Base-by-base conservation (phyloP, 2,113 vertebrate species). In the Phoenicopterus ruber region DNA sequence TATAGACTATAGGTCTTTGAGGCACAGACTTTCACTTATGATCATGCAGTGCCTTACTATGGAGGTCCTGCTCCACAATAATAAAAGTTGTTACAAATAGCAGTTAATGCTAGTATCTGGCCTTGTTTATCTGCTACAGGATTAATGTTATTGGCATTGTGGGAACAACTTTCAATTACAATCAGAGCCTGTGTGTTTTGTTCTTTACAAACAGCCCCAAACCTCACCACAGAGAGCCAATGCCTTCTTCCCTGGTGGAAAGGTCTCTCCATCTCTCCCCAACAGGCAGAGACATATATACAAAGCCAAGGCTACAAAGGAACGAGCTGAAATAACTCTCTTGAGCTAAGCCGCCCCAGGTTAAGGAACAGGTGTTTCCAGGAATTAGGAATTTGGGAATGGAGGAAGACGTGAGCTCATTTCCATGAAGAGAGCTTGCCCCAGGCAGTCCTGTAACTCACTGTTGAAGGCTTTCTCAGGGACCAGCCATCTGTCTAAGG, bases 341-440 rank as follows among this genome's bases (percentile, higher is more conserved):
- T 47, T 2, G 70, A 91, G 93, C 46, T 72, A 72, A 84, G 81
- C 49, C 91, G 90, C 61, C 89, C 10, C 81, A 95, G 89, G 91
- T 95, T 85, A 95, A 91, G 70, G 70, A 95, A 87, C 93, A 97
- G 95, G 95, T 95, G 94, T 95, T 96, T 94, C 93, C 91, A 95
- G 95, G 76, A 70, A 65, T 73, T 42, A 96, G 69, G 93, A 96
- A 93, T 91, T 59, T 72, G 79, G 89, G 89, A 95, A 88, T 62
- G 94, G 81, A 47, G 62, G 73, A 94, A 88, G 67, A 93, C 50
- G 52, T 93, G 55, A 44, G 49, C 52, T 88, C 50, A 96, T 65
- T 88, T 73, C 88, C 87, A 49, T 94, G 88, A 96, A 94, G 73
- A 83, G 13, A 88, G 6, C 25, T 96, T 93, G 93, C 96, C 93